phyloP scores from a whole-genome alignment of 2,113 vertebrate genomes.

The Rattus norvegicus region DNA sequence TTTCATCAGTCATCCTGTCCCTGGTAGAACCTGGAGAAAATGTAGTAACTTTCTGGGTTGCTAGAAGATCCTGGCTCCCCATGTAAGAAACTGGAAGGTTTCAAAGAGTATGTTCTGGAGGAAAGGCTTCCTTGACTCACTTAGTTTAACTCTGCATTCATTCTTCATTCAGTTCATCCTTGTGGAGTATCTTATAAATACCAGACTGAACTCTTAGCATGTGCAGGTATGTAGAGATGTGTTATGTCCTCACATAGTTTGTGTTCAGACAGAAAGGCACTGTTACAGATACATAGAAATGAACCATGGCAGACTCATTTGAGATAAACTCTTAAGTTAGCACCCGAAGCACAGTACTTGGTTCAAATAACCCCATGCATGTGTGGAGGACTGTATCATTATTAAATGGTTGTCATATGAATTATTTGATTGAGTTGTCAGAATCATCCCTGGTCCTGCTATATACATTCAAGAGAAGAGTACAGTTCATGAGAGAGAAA shows the following conservation, averaged over 20 bases:
- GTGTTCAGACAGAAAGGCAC: neutral
- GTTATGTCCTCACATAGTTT: neutral
- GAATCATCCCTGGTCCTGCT: neutral
- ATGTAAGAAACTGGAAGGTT: neutral
- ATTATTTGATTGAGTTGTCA: neutral
- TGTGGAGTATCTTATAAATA: no score
- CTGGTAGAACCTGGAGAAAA: neutral
- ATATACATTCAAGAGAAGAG: neutral
- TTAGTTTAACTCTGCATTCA: rapidly evolving
- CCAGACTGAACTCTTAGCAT: neutral
- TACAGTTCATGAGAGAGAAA: neutral
- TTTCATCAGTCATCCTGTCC: neutral
- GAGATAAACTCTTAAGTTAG: no score
- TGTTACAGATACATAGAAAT: neutral
- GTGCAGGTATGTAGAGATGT: no score
- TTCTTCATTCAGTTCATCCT: neutral
- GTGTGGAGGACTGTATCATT: rapidly evolving
- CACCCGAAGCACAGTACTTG: neutral
- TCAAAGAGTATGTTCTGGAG: neutral
- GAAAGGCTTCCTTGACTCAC: neutral
- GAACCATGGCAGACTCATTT: rapidly evolving
- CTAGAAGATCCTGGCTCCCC: neutral
- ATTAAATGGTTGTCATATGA: neutral
- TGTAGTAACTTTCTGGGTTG: no score
- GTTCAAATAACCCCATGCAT: rapidly evolving